Base-by-base conservation (phyloP, 2,888 invertebrate genomes). In the Strigamia transsilvanica region DNA sequence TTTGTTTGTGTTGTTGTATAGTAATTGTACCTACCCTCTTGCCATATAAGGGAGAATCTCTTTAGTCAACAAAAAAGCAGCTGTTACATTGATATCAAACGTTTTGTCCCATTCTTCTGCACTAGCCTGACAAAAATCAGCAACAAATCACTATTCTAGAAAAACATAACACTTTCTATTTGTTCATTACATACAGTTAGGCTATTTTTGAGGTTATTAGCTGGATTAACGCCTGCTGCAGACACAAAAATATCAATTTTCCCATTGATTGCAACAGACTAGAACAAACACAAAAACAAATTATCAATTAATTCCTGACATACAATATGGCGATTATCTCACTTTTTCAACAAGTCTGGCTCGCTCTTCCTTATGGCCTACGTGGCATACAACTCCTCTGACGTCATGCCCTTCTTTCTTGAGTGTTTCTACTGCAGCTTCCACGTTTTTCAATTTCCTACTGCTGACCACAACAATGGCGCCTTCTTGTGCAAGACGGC, bases 241-340 rank as follows among this genome's bases (percentile, higher is more conserved):
- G 97, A 97, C n/a, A 99, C 93, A 15, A 99, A 90, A 87, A 98
- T 97, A 88, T 99, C 98, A 66, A 98, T 89, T 21, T 94, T 94
- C 7, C 97, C 97, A 88, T 93, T 94, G 88, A 92, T 92, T 66
- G 90, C 89, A 38, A 91, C 89, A 0, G 96, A 93, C 93, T 94
- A 34, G 34, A 32, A 38, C 3, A 9, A 79, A 32, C 34, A 5
- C 3, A 7, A 34, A 34, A 5, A 5, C 5, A 79, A 2, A 79
- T 82, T 66, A 82, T n/a, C n/a, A 82, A 15, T 83, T 84, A 79
- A 88, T 34, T 34, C n/a, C n/a, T n/a, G n/a, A n/a, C n/a, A n/a
- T n/a, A n/a, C n/a, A n/a, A n/a, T n/a, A n/a, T n/a, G n/a, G n/a
- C n/a, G 34, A 5, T 34, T 34, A 34, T 34, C 34, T 3, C 34